Conservation (phyloP, 2,113 vertebrate genomes). For the Phoxinus phoxinus region DNA sequence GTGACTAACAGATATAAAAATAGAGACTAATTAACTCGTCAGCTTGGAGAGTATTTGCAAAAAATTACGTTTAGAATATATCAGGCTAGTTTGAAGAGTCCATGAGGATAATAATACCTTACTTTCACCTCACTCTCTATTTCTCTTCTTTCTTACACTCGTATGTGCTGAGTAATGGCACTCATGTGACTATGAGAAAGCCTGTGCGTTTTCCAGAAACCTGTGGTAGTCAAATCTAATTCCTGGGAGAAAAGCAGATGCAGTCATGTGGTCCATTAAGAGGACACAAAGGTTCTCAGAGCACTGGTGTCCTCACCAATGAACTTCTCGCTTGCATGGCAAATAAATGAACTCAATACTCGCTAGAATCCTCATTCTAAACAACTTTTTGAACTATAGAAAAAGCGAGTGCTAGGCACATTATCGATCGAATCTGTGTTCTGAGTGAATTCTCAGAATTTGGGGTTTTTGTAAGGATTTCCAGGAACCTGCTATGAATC, state of each 20-base stretch:
- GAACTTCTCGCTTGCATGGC: background rate
- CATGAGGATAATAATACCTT: background rate
- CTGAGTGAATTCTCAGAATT: background rate
- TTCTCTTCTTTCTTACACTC: background rate
- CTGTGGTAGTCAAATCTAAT: slow-evolving; percentile 38
- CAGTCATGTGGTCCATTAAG: background rate
- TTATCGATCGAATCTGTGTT: background rate
- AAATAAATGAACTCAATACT: background rate
- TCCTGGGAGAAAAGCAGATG: slow-evolving; percentile 20
- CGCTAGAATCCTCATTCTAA: background rate
- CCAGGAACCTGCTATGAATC: slow-evolving; percentile 2
- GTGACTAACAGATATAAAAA: background rate
- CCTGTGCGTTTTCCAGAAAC: background rate
- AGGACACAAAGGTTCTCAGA: background rate
- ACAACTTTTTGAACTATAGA: background rate
- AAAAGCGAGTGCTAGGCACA: background rate
- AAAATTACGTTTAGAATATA: background rate
- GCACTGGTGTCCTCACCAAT: background rate
- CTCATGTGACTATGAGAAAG: slow-evolving; percentile 22
- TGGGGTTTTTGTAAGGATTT: background rate
- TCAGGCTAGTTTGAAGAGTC: background rate
- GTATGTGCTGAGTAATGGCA: background rate
- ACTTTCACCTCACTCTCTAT: background rate
- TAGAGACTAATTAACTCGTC: background rate
- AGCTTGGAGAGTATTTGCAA: background rate